A percentile compares a stretch with the other conserved stretches of the same genome.
phyloP scores from a whole-genome alignment of 2,888 invertebrate genomes.

The Polietes domitor region DNA sequence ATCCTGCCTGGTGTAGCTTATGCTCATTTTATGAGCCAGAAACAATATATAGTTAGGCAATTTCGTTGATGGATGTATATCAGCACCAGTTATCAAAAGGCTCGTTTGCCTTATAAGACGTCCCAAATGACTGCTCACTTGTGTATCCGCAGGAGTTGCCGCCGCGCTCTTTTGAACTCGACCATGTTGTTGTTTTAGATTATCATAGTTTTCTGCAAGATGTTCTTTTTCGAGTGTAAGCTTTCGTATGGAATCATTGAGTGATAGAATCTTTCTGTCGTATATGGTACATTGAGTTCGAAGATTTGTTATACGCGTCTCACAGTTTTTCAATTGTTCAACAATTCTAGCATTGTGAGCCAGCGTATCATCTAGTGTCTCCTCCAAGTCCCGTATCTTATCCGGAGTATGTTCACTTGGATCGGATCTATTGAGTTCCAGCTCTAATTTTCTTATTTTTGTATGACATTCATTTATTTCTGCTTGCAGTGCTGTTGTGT shows the following conservation, averaged over 20 bases:
- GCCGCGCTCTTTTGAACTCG: neutral
- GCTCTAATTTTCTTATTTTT: conserved; percentile 7
- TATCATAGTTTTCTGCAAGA: neutral
- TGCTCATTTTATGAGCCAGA: conserved; percentile 13
- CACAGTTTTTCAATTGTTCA: conserved; percentile 2
- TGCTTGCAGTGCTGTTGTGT: neutral
- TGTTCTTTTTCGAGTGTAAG: neutral
- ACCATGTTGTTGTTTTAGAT: conserved; percentile 4
- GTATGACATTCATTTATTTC: conserved; percentile 3
- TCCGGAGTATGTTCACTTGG: neutral
- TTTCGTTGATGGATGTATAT: neutral
- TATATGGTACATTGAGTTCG: neutral
- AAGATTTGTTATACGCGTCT: neutral
- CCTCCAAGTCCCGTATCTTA: conserved; percentile 10
- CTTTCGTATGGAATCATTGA: neutral
- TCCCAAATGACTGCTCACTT: neutral
- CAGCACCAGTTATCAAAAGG: neutral
- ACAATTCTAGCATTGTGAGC: neutral
- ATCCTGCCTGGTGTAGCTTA: neutral
- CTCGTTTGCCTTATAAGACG: neutral
- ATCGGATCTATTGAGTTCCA: neutral
- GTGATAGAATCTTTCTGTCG: neutral
- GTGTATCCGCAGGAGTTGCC: neutral
- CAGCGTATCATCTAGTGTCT: conserved; percentile 16
- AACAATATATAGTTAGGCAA: neutral